Evolutionary conservation across 1,140 invertebrate genomes (phyloP).

Genomic region (Drosophila erecta): DNA sequence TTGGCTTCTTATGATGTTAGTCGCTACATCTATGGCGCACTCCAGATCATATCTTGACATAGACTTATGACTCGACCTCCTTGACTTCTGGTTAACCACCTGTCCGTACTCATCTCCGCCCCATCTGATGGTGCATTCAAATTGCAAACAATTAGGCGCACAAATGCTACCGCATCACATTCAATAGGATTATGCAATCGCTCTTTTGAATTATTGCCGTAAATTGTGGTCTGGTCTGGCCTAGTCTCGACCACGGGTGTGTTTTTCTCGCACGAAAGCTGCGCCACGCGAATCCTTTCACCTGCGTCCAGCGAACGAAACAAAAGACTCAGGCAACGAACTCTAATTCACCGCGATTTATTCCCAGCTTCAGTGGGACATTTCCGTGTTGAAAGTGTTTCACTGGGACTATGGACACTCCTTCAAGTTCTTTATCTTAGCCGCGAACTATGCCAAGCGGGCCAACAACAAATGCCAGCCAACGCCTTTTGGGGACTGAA

Average conservation of each 20-base stretch:
- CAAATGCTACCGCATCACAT: constrained; percentile 65
- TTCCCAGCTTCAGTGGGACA: constrained; percentile 16
- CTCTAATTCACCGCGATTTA: constrained; percentile 32
- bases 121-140: constrained; percentile 55
- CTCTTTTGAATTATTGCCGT: constrained; percentile 58
- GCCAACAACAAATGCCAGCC: not conserved
- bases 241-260: constrained; percentile 56
- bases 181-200: constrained; percentile 57
- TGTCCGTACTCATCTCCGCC: constrained; percentile 18
- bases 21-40: not conserved
- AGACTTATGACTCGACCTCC: constrained; percentile 1
- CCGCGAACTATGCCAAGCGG: constrained; percentile 47
- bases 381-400: constrained; percentile 69
- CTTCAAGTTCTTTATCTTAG: constrained; percentile 63
- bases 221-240: constrained; percentile 47
- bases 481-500: constrained; percentile 42
- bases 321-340: constrained; percentile 83
- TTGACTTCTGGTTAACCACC: constrained; percentile 19
- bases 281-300: constrained; percentile 62
- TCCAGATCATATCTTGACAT: constrained; percentile 8
- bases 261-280: constrained; percentile 44
- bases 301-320: constrained; percentile 52
- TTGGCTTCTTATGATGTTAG: not conserved
- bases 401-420: constrained; percentile 40
- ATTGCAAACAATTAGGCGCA: constrained; percentile 67